These are phyloP conservation scores for Alsophila aescularia DNA, from an alignment of 2,888 invertebrate species.

Conservation along the genomic window DNA sequence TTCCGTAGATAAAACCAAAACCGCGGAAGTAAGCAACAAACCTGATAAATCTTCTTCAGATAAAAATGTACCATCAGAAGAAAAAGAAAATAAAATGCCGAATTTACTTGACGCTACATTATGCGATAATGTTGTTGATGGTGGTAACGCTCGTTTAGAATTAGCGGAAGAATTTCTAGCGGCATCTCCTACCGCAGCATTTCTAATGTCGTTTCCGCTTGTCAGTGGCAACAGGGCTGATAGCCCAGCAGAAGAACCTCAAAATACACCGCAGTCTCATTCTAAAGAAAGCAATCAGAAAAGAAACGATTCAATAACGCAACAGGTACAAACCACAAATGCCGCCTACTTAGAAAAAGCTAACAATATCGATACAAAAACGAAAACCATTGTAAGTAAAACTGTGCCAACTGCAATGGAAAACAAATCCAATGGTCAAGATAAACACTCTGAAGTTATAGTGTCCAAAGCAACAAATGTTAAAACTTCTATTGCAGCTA, in stretches of 20 bases:
- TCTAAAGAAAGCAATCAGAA: conserved; percentile 52
- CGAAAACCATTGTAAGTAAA: conserved; percentile 45
- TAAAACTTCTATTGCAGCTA: conserved; percentile 49
- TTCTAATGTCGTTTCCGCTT: conserved; percentile 89
- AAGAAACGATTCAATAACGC: conserved; percentile 51
- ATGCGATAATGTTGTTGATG: conserved; percentile 74
- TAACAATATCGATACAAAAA: conserved; percentile 43
- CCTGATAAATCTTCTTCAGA: conserved; percentile 39
- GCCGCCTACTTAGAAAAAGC: conserved; percentile 59
- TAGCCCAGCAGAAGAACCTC: conserved; percentile 73
- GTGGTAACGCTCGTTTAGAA: conserved; percentile 84
- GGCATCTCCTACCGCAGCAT: conserved; percentile 90
- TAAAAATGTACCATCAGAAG: conserved; percentile 46
- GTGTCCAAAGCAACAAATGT: conserved; percentile 49
- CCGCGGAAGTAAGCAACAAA: conserved; percentile 41
- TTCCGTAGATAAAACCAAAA: conserved; percentile 33
- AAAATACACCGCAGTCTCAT: conserved; percentile 44
- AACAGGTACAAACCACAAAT: conserved; percentile 32
- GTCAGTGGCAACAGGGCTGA: conserved; percentile 85
- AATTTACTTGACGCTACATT: conserved; percentile 70
- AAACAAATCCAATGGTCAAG: conserved; percentile 54
- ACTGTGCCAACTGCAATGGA: conserved; percentile 32
- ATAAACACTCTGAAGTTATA: conserved; percentile 55
- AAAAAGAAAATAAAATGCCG: conserved; percentile 68
- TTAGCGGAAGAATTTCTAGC: conserved; percentile 81